phyloP scores from a whole-genome alignment of 92 coral and sea anemone genomes.

The Plumapathes pennacea region DNA sequence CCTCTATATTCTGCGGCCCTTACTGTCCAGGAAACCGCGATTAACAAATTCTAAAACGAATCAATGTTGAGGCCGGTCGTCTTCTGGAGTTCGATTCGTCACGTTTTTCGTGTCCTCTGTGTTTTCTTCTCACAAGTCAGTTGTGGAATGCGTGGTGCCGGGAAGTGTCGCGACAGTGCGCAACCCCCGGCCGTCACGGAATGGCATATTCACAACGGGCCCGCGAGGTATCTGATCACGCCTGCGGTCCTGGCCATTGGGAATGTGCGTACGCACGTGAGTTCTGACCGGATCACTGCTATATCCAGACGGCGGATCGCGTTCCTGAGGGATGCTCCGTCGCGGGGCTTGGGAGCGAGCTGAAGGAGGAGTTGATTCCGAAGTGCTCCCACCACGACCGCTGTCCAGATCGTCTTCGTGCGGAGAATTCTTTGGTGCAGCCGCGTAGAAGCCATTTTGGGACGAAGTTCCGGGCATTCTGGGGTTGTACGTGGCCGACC shows the following conservation, averaged over 20 bases:
- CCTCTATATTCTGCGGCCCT: no score
- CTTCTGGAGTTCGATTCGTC: no score
- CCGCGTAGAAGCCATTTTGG: constrained; percentile 19
- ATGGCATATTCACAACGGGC: no score
- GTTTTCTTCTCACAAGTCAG: constrained; percentile 41
- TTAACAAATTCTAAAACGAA: no score
- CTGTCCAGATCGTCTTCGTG: constrained; percentile 63
- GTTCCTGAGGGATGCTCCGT: no score
- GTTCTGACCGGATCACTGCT: no score
- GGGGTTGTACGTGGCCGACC: constrained; percentile 41
- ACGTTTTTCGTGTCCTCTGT: no score
- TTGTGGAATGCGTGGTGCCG: constrained; percentile 53
- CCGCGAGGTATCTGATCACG: constrained; percentile 21
- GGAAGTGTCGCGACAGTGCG: constrained; percentile 30
- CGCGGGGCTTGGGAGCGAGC: no score
- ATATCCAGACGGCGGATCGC: no score
- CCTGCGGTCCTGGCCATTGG: constrained; percentile 10
- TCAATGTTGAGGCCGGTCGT: no score
- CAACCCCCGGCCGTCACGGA: constrained; percentile 17
- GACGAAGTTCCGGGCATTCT: constrained; percentile 26
- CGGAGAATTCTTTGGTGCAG: constrained; percentile 42
- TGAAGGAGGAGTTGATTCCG: constrained; percentile 71
- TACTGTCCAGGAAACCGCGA: no score
- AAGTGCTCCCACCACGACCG: constrained; percentile 74
- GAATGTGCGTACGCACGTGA: neutral